A percentile compares a stretch with the other conserved stretches of the same genome.
These are phyloP conservation scores for Myopa tessellatipennis DNA, from an alignment of 2,888 invertebrate species.

Conservation along the genomic window DNA sequence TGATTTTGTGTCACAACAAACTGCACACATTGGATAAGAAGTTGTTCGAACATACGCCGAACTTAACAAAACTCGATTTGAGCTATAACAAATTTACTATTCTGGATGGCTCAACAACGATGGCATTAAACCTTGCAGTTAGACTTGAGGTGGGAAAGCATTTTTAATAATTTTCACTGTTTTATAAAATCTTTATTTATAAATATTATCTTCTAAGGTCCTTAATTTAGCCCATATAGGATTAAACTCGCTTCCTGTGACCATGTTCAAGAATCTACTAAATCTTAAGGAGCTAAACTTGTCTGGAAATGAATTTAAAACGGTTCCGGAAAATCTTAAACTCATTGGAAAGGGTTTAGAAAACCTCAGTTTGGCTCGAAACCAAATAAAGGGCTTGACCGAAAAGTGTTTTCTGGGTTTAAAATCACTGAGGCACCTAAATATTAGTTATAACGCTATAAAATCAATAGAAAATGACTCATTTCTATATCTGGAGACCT, in stretches of 20 bases:
- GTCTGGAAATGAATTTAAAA: slow-evolving; percentile 72
- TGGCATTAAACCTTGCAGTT: slow-evolving; percentile 71
- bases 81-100: slow-evolving; percentile 74
- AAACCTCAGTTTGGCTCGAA: slow-evolving; percentile 73
- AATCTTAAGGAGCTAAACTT: slow-evolving; percentile 72
- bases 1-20: slow-evolving; percentile 75
- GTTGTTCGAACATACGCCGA: slow-evolving; percentile 75
- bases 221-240: slow-evolving; percentile 73
- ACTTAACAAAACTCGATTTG: slow-evolving; percentile 72
- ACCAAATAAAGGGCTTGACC: slow-evolving; percentile 72
- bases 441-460: slow-evolving; percentile 73
- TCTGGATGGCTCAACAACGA: slow-evolving; percentile 72
- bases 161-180: not conserved
- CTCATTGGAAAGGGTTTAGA: slow-evolving; percentile 71
- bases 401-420: slow-evolving; percentile 74
- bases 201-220: slow-evolving; percentile 61
- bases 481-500: slow-evolving; percentile 69
- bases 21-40: slow-evolving; percentile 74
- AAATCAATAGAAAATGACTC: slow-evolving; percentile 71
- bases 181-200: not conserved
- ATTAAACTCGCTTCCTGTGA: slow-evolving; percentile 71
- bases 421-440: slow-evolving; percentile 71
- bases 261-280: slow-evolving; percentile 70
- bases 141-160: slow-evolving; percentile 71
- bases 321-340: slow-evolving; percentile 72